phyloP scores from a whole-genome alignment of 2,797 vertebrate species.

The Mormyrus hasselquistii region DNA sequence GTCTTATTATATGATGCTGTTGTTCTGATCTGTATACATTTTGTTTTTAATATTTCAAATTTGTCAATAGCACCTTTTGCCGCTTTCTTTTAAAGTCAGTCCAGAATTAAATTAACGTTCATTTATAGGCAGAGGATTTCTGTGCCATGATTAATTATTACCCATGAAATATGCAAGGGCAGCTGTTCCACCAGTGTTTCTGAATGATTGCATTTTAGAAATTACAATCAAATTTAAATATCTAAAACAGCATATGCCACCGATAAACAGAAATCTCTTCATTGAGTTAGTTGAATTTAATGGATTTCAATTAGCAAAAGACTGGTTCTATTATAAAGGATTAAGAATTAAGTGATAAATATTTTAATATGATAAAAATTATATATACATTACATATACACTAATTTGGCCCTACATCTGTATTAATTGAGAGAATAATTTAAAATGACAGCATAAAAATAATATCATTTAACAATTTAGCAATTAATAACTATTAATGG shows the following conservation, averaged over 20 bases:
- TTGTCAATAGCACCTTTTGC: not conserved
- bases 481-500: not conserved
- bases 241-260: not conserved
- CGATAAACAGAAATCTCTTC: not conserved
- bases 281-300: not conserved
- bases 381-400: not conserved
- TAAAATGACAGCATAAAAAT: not conserved
- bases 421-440: not conserved
- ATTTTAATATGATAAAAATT: not conserved
- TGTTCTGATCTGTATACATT: not conserved
- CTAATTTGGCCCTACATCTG: not conserved
- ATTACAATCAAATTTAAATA: constrained; percentile 12
- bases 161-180: constrained; percentile 1
- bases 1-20: not conserved
- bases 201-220: constrained; percentile 1
- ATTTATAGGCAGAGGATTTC: not conserved
- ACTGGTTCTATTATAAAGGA: not conserved
- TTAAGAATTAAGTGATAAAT: not conserved
- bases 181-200: constrained; percentile 2
- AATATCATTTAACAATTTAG: not conserved
- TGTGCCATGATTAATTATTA: not conserved
- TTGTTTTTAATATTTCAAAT: not conserved
- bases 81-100: not conserved
- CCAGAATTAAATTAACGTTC: not conserved
- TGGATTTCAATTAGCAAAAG: not conserved